Evolutionary conservation across 2,888 invertebrate genomes (phyloP), one percentile per base, ranked within the genome.

Genomic region (Drosophila prostipennis): DNA sequence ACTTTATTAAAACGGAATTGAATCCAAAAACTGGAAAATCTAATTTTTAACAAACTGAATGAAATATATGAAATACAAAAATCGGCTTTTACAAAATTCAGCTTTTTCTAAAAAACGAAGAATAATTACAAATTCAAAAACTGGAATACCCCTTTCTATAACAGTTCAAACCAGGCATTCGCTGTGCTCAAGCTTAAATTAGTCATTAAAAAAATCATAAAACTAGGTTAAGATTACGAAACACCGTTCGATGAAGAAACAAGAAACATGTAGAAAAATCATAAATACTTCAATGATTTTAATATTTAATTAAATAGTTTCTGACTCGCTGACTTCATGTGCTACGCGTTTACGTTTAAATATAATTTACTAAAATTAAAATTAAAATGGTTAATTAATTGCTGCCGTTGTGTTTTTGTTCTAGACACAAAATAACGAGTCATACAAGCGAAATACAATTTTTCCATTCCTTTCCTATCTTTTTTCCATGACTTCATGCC

Each of bases 281-380:
- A 39, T 45, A 39, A 26, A 39, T 10, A 10, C 40, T 49, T 32
- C 23, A 39, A 59, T 39, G 37, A 42, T 54, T 70, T 70, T 37
- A 51, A 67, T 67, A 45, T 26, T 54, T 71, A 60, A 55, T 70
- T 70, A 51, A 65, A 49, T 45, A 45, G 39, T 51, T 70, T 59
- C 42, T 46, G 67, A 36, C 54, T 49, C 54, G 45, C 37, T 59
- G 39, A 68, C 67, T 77, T 78, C 68, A 54, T 68, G 67, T 60
- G 57, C 61, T 80, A 56, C 32, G 43, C 52, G 34, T 59, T 52
- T 55, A 52, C 16, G 26, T 49, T 69, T 70, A 75, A 76, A 64
- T 80, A 80, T 80, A 78, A 80, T 78, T 80, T 81, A 85, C 80
- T 81, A 82, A 76, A 65, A 82, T 78, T 80, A 61, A 60, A 45